Percentiles rank a stretch among this genome's conserved stretches.
phyloP scores from a whole-genome alignment of 30 jellyfish, hydroid and myxozoan species.

The Hydra vulgaris region DNA sequence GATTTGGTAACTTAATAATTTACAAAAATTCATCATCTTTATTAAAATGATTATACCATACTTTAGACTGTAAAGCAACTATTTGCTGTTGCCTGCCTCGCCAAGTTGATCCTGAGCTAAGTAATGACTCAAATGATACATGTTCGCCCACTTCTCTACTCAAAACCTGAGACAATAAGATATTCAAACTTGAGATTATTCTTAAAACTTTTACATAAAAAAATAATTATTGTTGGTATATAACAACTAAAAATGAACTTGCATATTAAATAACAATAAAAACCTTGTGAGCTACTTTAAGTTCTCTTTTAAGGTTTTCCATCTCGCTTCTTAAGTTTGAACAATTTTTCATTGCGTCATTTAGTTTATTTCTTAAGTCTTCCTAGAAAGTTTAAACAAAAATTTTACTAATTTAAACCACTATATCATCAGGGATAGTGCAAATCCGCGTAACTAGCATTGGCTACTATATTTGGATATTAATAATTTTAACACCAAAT shows the following conservation, averaged over 20 bases:
- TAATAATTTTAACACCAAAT: too few species aligned
- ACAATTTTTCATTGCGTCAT: conserved; percentile 37
- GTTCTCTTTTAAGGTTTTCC: conserved; percentile 65
- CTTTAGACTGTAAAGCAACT: conserved; percentile 63
- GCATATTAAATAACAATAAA: neutral
- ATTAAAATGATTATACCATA: neutral
- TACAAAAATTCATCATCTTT: neutral
- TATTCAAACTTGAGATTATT: too few species aligned
- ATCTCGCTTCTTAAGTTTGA: conserved; percentile 56
- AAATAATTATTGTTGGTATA: neutral
- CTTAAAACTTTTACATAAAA: too few species aligned
- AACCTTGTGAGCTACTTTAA: conserved; percentile 87
- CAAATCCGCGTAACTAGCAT: too few species aligned
- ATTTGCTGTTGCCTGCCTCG: conserved; percentile 95
- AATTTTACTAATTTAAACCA: too few species aligned
- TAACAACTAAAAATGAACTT: too few species aligned
- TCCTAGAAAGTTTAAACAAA: neutral
- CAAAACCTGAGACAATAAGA: conserved; percentile 35
- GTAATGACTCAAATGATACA: conserved; percentile 53
- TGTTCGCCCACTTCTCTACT: conserved; percentile 85
- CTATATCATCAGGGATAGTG: too few species aligned
- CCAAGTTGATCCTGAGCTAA: conserved; percentile 55
- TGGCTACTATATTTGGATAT: too few species aligned
- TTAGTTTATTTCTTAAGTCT: conserved; percentile 44
- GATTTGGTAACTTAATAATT: neutral